Percentiles rank a stretch among this genome's conserved stretches.
These are phyloP conservation scores for Drosophila micromelanica DNA, from an alignment of 1,140 invertebrate species.

Conservation along the genomic window DNA sequence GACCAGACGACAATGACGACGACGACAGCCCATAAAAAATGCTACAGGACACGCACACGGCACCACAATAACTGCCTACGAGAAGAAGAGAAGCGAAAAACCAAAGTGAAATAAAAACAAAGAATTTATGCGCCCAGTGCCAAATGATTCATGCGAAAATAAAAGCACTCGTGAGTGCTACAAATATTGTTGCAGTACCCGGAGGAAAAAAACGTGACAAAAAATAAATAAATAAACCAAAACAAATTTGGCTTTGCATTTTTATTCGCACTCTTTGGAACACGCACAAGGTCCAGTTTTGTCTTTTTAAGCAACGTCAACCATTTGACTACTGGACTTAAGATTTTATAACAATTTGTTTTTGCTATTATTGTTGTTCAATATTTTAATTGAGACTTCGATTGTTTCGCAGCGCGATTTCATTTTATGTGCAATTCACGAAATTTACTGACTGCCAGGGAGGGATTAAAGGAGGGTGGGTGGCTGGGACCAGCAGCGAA, in stretches of 20 bases:
- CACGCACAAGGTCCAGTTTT: constrained; percentile 6
- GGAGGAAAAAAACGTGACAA: constrained; percentile 23
- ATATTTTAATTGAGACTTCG: constrained; percentile 79
- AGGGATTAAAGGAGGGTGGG: neutral
- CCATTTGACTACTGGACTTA: constrained; percentile 12
- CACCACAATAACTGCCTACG: constrained; percentile 7
- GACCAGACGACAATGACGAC: constrained; percentile 33
- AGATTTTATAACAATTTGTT: constrained; percentile 2
- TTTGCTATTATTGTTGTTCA: constrained; percentile 39
- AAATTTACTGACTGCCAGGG: constrained; percentile 27
- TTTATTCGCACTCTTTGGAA: constrained; percentile 41
- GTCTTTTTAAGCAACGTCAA: constrained; percentile 6
- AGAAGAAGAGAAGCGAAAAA: neutral
- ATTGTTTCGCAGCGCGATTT: constrained; percentile 70
- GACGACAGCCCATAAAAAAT: constrained; percentile 64
- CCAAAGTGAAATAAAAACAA: constrained; percentile 35
- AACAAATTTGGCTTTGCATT: constrained; percentile 44
- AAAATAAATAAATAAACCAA: constrained; percentile 19
- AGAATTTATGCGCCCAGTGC: constrained; percentile 63
- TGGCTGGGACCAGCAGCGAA: neutral
- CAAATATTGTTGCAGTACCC: constrained; percentile 68
- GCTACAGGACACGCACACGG: constrained; percentile 39
- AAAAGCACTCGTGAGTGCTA: constrained; percentile 72
- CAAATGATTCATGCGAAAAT: constrained; percentile 80
- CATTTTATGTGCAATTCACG: constrained; percentile 67